These are phyloP conservation scores for Riparia riparia DNA, from an alignment of 2,113 vertebrate species.

Conservation along the genomic window DNA sequence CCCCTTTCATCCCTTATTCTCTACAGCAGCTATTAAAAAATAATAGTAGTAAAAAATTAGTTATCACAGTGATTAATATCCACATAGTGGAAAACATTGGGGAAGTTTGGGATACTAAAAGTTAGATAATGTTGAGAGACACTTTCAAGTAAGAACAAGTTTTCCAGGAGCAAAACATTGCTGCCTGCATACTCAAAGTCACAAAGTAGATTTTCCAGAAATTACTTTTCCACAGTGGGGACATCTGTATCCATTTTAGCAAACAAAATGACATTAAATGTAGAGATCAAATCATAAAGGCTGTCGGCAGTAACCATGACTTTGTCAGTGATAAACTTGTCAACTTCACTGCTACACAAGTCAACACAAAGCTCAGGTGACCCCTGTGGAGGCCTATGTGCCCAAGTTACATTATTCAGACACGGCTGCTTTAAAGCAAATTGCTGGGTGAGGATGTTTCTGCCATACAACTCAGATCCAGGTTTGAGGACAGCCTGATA, in stretches of 20 bases:
- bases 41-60: neutral
- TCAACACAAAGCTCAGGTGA: neutral
- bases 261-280: neutral
- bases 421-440: neutral
- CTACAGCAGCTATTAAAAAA: neutral
- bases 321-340: neutral
- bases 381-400: neutral
- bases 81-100: neutral
- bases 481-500: neutral
- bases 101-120: neutral
- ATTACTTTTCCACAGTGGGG: neutral
- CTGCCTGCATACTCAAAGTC: neutral
- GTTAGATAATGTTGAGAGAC: neutral
- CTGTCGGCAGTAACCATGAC: neutral
- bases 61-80: neutral
- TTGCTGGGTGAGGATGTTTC: neutral
- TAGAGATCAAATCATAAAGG: neutral
- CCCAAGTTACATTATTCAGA: neutral
- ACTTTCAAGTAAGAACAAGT: neutral
- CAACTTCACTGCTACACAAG: neutral
- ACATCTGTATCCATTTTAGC: neutral
- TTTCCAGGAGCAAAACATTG: neutral
- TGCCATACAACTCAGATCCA: neutral
- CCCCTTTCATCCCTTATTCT: neutral
- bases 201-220: neutral